A percentile compares a stretch with the other conserved stretches of the same genome.
phyloP scores from a whole-genome alignment of 2,888 invertebrate species.

The Podotricha telesiphe region DNA sequence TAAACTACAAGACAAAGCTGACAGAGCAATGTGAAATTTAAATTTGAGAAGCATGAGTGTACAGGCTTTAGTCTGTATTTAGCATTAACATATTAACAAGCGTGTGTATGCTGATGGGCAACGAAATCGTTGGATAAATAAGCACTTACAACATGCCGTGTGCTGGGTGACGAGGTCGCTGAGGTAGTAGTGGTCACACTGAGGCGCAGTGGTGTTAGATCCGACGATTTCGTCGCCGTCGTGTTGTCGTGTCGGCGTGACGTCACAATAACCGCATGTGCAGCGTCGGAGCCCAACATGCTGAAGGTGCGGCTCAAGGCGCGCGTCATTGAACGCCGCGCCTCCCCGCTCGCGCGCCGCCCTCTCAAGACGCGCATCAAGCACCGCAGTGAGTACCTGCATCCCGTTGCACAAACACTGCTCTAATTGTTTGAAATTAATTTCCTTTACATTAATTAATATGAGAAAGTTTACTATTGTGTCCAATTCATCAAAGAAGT shows the following conservation, averaged over 20 bases:
- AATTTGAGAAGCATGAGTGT: slow-evolving; percentile 17
- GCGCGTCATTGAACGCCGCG: slow-evolving; percentile 97
- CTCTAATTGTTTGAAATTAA: neutral
- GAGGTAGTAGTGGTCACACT: neutral
- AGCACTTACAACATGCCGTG: neutral
- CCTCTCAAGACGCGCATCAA: slow-evolving; percentile 89
- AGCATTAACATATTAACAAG: slow-evolving; percentile 24
- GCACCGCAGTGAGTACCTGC: slow-evolving; percentile 79
- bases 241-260: slow-evolving; percentile 40
- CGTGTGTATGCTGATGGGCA: neutral
- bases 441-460: neutral
- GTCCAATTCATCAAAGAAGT: neutral
- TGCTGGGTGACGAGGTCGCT: no score
- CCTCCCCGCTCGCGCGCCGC: slow-evolving; percentile 94
- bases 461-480: no score
- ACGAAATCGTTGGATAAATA: slow-evolving; percentile 13
- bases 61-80: neutral
- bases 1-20: neutral
- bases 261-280: slow-evolving; percentile 58
- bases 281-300: slow-evolving; percentile 98
- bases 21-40: neutral
- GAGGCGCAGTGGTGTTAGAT: neutral
- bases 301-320: slow-evolving; percentile 96
- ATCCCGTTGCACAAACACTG: neutral
- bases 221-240: slow-evolving; percentile 16